A percentile compares a stretch with the other conserved stretches of the same genome.
phyloP scores from a whole-genome alignment of 2,797 vertebrate genomes.

The Rhinatrema bivittatum region DNA sequence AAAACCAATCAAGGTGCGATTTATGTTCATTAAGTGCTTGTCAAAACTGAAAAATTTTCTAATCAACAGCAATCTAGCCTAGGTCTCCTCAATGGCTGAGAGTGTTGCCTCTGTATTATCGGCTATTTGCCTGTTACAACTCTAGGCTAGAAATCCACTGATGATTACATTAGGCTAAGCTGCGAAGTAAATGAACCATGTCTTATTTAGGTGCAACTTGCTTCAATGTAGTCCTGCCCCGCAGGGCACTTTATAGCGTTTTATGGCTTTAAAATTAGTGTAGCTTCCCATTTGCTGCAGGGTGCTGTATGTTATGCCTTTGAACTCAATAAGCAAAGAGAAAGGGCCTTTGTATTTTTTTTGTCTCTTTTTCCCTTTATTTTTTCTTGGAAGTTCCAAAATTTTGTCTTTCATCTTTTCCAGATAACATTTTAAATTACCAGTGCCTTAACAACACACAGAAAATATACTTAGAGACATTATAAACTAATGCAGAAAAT shows the following conservation, averaged over 20 bases:
- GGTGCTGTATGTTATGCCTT: slow-evolving; percentile 69
- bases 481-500: too few relatives aligned
- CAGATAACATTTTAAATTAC: too few relatives aligned
- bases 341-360: slow-evolving; percentile 53
- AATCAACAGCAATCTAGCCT: slow-evolving; percentile 63
- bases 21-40: slow-evolving; percentile 75
- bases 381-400: slow-evolving; percentile 46
- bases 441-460: too few relatives aligned
- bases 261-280: slow-evolving; percentile 80
- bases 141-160: slow-evolving; percentile 65
- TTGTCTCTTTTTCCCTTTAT: slow-evolving; percentile 7
- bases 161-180: slow-evolving; percentile 81
- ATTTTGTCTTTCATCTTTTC: slow-evolving; percentile 71
- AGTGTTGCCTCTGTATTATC: slow-evolving; percentile 49
- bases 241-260: slow-evolving; percentile 66
- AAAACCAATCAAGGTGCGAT: slow-evolving; percentile 67
- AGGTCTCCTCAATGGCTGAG: slow-evolving; percentile 58
- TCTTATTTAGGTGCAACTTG: slow-evolving; percentile 75
- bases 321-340: slow-evolving; percentile 74
- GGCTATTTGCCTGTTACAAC: slow-evolving; percentile 65
- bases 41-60: slow-evolving; percentile 79
- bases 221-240: slow-evolving; percentile 64
- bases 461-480: too few relatives aligned
- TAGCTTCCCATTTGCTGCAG: slow-evolving; percentile 67
- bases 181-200: slow-evolving; percentile 73